phyloP scores from a whole-genome alignment of 2,113 vertebrate species.

The Ramphastos sulfuratus region DNA sequence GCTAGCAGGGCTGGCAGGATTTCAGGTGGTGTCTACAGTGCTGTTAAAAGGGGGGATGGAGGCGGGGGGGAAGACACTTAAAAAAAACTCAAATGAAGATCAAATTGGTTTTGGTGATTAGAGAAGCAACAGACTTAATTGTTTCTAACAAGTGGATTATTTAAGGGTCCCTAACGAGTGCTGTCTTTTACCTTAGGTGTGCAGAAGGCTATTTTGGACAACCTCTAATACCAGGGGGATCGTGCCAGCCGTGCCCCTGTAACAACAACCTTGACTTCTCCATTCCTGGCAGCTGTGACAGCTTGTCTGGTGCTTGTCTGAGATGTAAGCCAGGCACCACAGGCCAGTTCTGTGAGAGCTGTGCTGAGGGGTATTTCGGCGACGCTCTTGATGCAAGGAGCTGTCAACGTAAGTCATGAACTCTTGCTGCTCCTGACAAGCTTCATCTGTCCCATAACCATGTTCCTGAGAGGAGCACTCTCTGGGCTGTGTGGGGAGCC shows the following conservation, averaged over 20 bases:
- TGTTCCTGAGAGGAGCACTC: conserved; percentile 44
- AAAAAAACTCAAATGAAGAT: conserved; percentile 25
- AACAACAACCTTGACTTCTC: conserved; percentile 92
- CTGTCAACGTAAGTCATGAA: conserved; percentile 90
- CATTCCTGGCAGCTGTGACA: conserved; percentile 88
- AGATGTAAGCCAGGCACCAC: conserved; percentile 89
- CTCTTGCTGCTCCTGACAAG: conserved; percentile 70
- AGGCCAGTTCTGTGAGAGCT: conserved; percentile 85
- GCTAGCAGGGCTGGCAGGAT: conserved; percentile 61
- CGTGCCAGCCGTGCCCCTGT: conserved; percentile 90
- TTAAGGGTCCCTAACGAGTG: conserved; percentile 28
- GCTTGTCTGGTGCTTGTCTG: conserved; percentile 91
- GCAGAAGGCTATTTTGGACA: conserved; percentile 91
- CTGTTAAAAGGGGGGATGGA: conserved; percentile 20
- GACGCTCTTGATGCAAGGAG: conserved; percentile 86
- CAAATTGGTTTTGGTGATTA: neutral
- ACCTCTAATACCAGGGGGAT: conserved; percentile 84
- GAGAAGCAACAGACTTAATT: conserved; percentile 12
- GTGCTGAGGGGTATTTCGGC: conserved; percentile 91
- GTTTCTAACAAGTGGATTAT: neutral
- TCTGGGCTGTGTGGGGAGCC: neutral
- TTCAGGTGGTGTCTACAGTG: conserved; percentile 57
- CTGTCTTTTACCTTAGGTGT: conserved; percentile 80
- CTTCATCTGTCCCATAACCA: conserved; percentile 61
- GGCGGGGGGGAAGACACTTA: neutral